Evolutionary conservation across 2,113 vertebrate genomes (phyloP).

Genomic region (Podarcis raffonei): DNA sequence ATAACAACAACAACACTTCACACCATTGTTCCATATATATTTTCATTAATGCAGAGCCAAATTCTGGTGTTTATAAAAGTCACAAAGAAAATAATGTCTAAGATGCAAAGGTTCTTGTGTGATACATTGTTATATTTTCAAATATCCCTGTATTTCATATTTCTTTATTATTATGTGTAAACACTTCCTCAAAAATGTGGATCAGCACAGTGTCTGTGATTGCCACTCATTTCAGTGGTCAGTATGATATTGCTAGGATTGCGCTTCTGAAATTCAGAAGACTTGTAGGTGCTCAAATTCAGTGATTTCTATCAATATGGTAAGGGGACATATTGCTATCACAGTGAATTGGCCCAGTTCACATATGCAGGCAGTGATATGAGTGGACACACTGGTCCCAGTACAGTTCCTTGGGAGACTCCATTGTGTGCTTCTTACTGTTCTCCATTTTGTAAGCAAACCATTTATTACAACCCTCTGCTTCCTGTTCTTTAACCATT

Average conservation of each 20-base stretch:
- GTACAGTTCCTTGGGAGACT: not conserved
- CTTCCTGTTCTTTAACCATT: not conserved
- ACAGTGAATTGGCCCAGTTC: not conserved
- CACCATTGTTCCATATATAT: constrained; percentile 58
- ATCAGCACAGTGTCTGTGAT: not conserved
- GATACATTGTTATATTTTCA: not conserved
- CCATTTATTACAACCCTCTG: not conserved
- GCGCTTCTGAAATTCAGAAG: not conserved
- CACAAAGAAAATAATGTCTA: constrained; percentile 10
- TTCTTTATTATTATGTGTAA: not conserved
- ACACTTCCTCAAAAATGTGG: not conserved
- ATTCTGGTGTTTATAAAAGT: constrained; percentile 46
- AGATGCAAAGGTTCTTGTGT: not conserved
- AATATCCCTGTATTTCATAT: not conserved
- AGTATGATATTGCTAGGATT: not conserved
- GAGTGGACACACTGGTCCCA: not conserved
- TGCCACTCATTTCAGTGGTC: not conserved
- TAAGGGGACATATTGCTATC: not conserved
- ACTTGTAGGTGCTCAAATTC: not conserved
- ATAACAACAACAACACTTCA: constrained; percentile 28
- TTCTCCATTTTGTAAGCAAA: not conserved
- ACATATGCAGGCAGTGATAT: not conserved
- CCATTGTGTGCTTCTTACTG: not conserved
- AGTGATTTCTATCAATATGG: not conserved
- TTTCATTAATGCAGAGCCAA: constrained; percentile 35